phyloP scores from a whole-genome alignment of 1,140 invertebrate genomes.

The Leptonema lineaticorne region DNA sequence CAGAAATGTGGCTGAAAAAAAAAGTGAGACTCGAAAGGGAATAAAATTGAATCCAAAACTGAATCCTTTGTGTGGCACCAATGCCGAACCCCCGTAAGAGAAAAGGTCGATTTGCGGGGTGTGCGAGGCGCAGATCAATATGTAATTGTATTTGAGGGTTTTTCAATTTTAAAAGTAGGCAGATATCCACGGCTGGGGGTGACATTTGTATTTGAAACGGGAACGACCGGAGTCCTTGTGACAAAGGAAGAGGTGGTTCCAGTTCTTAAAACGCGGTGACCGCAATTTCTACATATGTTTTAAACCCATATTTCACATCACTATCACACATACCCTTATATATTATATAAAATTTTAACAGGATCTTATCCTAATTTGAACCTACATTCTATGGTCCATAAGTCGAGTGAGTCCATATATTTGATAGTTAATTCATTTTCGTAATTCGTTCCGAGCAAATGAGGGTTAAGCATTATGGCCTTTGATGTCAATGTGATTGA shows the following conservation, averaged over 20 bases:
- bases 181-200: constrained; percentile 38
- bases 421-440: constrained; percentile 2
- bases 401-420: neutral
- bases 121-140: constrained; percentile 35
- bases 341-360: too few species aligned
- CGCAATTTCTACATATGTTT: constrained; percentile 11
- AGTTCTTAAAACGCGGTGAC: constrained; percentile 5
- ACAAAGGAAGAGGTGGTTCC: neutral
- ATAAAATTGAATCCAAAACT: constrained; percentile 36
- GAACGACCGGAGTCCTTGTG: constrained; percentile 28
- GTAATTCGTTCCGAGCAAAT: neutral
- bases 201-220: constrained; percentile 39
- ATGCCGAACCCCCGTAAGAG: constrained; percentile 34
- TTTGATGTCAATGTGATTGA: constrained; percentile 18
- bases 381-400: too few species aligned
- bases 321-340: too few species aligned
- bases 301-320: too few species aligned
- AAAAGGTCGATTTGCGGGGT: constrained; percentile 27
- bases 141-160: constrained; percentile 40
- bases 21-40: constrained; percentile 36
- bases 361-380: too few species aligned
- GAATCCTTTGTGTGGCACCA: constrained; percentile 35
- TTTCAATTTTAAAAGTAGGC: constrained; percentile 43
- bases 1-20: constrained; percentile 35
- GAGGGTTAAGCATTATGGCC: neutral